A percentile compares a stretch with the other conserved stretches of the same genome.
phyloP scores from a whole-genome alignment of 2,888 invertebrate genomes.

The Acronicta leporina region DNA sequence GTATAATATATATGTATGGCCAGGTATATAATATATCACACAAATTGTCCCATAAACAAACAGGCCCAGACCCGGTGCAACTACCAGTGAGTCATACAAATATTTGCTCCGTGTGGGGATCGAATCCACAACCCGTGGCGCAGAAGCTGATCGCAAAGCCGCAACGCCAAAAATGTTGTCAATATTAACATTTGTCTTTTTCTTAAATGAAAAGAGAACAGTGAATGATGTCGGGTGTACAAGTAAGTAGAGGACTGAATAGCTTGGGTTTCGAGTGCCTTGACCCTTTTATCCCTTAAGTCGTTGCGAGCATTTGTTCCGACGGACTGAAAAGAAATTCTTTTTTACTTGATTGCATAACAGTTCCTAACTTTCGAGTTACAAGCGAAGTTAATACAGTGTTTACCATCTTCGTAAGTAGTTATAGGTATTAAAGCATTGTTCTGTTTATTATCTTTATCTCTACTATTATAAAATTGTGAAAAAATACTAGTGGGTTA shows the following conservation, averaged over 20 bases:
- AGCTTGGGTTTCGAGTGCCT: constrained; percentile 43
- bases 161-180: no score
- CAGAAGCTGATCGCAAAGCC: no score
- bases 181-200: neutral
- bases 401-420: neutral
- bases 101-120: no score
- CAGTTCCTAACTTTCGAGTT: neutral
- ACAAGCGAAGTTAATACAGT: neutral
- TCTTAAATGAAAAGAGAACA: constrained; percentile 10
- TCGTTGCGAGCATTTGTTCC: constrained; percentile 41
- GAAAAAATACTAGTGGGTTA: no score
- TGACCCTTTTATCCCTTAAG: constrained; percentile 57
- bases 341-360: constrained; percentile 28
- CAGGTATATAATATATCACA: no score
- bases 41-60: no score
- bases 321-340: constrained; percentile 35
- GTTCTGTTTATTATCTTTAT: neutral
- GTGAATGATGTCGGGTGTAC: constrained; percentile 26
- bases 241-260: constrained; percentile 41
- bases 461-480: no score
- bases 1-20: no score
- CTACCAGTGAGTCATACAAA: no score
- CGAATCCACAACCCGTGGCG: no score
- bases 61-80: no score
- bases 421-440: neutral